Percentiles rank a stretch among this genome's conserved stretches.
Conservation (phyloP, 2,113 vertebrate species). For the Callionymus lyra region DNA sequence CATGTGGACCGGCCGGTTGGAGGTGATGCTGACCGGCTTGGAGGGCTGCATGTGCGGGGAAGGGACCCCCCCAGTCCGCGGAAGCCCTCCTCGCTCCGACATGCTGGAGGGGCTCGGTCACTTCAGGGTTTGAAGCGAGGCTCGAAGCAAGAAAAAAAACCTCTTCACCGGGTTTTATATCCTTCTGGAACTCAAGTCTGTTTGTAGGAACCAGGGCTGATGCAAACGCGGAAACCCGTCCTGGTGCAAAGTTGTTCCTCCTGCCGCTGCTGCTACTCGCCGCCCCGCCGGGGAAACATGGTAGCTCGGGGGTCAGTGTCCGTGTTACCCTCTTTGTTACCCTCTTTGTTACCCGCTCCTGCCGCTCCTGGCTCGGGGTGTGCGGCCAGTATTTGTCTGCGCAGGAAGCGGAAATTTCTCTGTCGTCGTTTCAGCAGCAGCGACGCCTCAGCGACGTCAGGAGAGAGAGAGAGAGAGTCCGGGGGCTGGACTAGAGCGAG, state of each 20-base stretch:
- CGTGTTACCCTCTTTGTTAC: background rate
- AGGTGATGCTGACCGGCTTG: constrained; percentile 70
- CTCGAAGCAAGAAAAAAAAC: background rate
- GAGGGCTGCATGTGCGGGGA: constrained; percentile 68
- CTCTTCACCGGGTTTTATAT: too few relatives aligned
- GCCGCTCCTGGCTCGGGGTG: background rate
- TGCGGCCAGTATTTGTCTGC: background rate
- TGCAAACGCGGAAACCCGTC: too few relatives aligned
- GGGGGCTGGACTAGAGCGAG: background rate
- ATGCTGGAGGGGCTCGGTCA: constrained; percentile 48
- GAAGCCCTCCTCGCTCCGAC: constrained; percentile 70
- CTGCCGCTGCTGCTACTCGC: background rate
- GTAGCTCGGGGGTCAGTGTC: background rate
- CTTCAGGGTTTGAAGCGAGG: constrained; percentile 8
- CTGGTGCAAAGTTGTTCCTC: too few relatives aligned
- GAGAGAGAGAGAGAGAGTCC: background rate
- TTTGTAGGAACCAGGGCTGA: too few relatives aligned
- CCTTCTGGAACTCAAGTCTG: too few relatives aligned
- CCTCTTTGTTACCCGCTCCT: too few relatives aligned
- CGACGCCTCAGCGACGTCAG: background rate
- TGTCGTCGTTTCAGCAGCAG: background rate
- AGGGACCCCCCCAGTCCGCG: constrained; percentile 65
- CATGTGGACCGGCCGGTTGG: constrained; percentile 81
- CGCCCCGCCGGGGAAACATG: background rate
- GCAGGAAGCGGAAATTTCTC: constrained; percentile 8